Conservation (phyloP, 2,113 vertebrate species). For the Nothobranchius furzeri region DNA sequence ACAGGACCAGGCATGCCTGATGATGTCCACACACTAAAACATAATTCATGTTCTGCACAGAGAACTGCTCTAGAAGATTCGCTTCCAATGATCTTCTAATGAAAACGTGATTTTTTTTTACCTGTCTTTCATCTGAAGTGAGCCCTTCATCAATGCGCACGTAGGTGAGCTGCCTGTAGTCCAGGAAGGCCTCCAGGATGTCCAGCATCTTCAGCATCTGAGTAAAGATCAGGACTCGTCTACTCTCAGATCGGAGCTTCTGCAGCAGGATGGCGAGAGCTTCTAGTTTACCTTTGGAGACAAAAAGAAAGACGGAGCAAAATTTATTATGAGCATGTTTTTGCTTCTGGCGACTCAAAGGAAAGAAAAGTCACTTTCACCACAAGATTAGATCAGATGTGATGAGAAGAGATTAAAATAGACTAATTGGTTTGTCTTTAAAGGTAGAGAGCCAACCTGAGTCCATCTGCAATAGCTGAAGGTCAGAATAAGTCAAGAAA, state of each 20-base stretch:
- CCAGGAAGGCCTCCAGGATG: conserved; percentile 86
- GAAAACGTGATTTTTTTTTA: conserved; percentile 42
- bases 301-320: conserved; percentile 6
- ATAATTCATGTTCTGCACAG: too few relatives aligned
- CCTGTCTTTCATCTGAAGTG: conserved; percentile 87
- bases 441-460: conserved; percentile 82
- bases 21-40: too few relatives aligned
- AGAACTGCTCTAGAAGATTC: too few relatives aligned
- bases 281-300: conserved; percentile 89
- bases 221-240: conserved; percentile 91
- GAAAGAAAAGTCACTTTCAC: neutral
- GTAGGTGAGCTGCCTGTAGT: conserved; percentile 88
- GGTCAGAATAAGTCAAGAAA: conserved; percentile 84
- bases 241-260: conserved; percentile 88
- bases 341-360: neutral
- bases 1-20: too few relatives aligned
- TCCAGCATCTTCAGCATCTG: conserved; percentile 87
- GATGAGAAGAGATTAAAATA: too few relatives aligned
- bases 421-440: too few relatives aligned
- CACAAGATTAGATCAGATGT: too few relatives aligned
- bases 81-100: too few relatives aligned
- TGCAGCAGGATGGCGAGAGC: conserved; percentile 91
- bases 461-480: conserved; percentile 90
- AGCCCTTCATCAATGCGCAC: conserved; percentile 93
- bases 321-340: neutral